Evolutionary conservation across 1,140 invertebrate genomes (phyloP).

Genomic region (Chelonus insularis): DNA sequence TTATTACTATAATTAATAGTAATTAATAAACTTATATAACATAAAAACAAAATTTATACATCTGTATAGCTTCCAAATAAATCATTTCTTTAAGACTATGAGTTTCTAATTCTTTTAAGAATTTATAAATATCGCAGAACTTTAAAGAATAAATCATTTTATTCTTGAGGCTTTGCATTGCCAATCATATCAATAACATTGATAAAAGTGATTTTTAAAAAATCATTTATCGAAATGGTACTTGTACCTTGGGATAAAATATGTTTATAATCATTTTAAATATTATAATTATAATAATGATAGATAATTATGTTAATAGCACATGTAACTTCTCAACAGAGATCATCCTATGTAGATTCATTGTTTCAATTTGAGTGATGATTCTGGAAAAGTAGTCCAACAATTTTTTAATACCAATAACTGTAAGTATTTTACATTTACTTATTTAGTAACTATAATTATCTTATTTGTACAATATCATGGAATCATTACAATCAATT

Average conservation of each 20-base stretch:
- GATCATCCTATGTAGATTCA: too few species aligned
- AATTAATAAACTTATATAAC: not conserved
- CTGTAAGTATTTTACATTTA: too few species aligned
- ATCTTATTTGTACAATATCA: constrained; percentile 24
- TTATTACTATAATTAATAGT: not conserved
- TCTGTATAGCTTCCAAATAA: too few species aligned
- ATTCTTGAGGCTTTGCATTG: not conserved
- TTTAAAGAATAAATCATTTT: not conserved
- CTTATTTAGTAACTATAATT: too few species aligned
- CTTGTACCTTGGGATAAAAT: not conserved
- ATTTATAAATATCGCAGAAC: not conserved
- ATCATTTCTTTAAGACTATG: too few species aligned
- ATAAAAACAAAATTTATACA: too few species aligned
- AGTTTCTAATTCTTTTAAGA: not conserved
- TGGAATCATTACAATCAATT: constrained; percentile 12
- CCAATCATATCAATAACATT: not conserved
- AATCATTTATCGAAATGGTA: not conserved
- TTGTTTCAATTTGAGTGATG: too few species aligned
- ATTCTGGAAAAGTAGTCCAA: too few species aligned
- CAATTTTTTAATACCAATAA: too few species aligned
- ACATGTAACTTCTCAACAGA: too few species aligned
- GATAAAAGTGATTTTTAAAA: not conserved
- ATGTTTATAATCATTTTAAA: too few species aligned
- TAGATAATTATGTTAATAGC: too few species aligned
- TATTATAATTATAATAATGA: not conserved